These are phyloP conservation scores for Pteruthius melanotis DNA, from an alignment of 2,113 vertebrate species.

Conservation along the genomic window DNA sequence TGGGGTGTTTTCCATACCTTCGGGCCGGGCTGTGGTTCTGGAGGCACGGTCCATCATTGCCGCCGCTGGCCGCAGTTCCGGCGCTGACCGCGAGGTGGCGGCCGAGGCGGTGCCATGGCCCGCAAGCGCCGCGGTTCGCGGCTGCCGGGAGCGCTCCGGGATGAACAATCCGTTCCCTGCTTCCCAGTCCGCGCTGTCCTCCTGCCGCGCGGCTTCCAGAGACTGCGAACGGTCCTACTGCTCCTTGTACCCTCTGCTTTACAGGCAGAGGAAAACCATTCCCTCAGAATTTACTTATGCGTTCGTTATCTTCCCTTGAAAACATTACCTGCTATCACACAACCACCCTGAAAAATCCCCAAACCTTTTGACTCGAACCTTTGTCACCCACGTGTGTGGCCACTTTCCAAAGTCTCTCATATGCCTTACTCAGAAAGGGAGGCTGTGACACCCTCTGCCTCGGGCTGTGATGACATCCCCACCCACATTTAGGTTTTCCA, in stretches of 20 bases:
- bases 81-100: background rate
- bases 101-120: background rate
- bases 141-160: background rate
- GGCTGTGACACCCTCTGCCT: rapidly evolving
- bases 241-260: background rate
- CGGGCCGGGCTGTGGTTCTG: rapidly evolving
- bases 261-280: rapidly evolving
- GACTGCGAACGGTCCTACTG: rapidly evolving
- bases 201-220: rapidly evolving
- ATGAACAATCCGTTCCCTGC: rapidly evolving
- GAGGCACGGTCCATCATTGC: rapidly evolving
- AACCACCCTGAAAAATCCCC: background rate
- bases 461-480: background rate
- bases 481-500: background rate
- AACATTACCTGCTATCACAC: background rate
- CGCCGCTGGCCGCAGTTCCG: background rate
- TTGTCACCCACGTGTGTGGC: rapidly evolving
- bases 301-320: background rate
- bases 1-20: rapidly evolving
- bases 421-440: rapidly evolving
- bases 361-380: background rate
- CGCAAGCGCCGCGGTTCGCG: background rate
- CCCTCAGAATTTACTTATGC: too few relatives aligned
- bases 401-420: rapidly evolving
- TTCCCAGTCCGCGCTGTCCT: rapidly evolving